A percentile compares a stretch with the other conserved stretches of the same genome.
Evolutionary conservation across 2,888 invertebrate genomes (phyloP).

Genomic region (Ceratothoa steindachneri): DNA sequence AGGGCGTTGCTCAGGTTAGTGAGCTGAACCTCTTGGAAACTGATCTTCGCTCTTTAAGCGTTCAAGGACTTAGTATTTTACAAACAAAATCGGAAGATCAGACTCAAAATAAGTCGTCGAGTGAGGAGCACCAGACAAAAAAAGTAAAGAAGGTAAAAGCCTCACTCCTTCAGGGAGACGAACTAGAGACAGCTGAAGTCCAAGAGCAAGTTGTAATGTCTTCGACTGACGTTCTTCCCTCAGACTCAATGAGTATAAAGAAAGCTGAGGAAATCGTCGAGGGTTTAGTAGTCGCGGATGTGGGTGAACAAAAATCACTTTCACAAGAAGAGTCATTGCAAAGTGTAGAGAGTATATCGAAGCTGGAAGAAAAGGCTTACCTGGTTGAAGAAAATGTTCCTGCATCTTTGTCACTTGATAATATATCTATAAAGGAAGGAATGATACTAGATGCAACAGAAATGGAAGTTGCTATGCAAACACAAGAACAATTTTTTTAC

Average conservation of each 20-base stretch:
- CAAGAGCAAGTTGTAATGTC: conserved; percentile 50
- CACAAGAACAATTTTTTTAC: conserved; percentile 28
- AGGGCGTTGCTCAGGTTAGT: conserved; percentile 36
- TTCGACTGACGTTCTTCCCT: conserved; percentile 4
- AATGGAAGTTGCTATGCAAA: conserved; percentile 32
- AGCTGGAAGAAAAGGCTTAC: conserved; percentile 21
- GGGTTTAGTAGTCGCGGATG: conserved; percentile 16
- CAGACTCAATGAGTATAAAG: not conserved
- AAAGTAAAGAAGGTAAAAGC: conserved; percentile 52
- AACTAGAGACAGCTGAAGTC: conserved; percentile 53
- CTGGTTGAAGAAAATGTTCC: not conserved
- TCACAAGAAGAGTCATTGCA: conserved; percentile 24
- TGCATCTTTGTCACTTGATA: not conserved
- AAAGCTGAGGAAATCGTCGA: conserved; percentile 23
- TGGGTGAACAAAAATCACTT: conserved; percentile 19
- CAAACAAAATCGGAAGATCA: conserved; percentile 16
- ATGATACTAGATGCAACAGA: not conserved
- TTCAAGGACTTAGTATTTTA: conserved; percentile 32
- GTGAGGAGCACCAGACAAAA: conserved; percentile 2
- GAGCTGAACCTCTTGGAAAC: conserved; percentile 28
- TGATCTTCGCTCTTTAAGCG: conserved; percentile 39
- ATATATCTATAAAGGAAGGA: not conserved
- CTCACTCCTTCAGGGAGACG: conserved; percentile 54
- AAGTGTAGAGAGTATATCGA: conserved; percentile 24
- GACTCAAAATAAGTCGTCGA: not conserved